Conservation (phyloP, 2,888 invertebrate species). For the Tachina lurida region DNA sequence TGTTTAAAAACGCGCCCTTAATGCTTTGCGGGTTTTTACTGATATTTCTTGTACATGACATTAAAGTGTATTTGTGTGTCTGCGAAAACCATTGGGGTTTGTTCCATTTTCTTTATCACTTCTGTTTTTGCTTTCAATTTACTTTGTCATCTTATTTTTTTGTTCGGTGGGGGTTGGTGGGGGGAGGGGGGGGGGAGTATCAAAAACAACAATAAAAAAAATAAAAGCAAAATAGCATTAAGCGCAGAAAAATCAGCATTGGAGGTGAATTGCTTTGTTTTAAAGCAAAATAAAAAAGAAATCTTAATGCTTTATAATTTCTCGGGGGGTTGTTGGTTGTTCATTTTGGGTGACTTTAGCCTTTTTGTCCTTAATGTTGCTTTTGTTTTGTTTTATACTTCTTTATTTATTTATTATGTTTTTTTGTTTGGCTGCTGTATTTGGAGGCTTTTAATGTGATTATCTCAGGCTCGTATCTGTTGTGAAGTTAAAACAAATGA, state of each 20-base stretch:
- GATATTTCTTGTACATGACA: conserved; percentile 60
- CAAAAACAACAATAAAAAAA: conserved; percentile 18
- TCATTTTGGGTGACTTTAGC: conserved; percentile 53
- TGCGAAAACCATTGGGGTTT: conserved; percentile 67
- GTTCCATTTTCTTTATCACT: conserved; percentile 56
- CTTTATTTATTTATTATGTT: not conserved
- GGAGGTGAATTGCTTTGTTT: conserved; percentile 67
- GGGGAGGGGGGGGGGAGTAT: not conserved
- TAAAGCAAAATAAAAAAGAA: not conserved
- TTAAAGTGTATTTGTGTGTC: conserved; percentile 48
- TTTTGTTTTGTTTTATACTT: conserved; percentile 7
- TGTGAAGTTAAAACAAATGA: conserved; percentile 66
- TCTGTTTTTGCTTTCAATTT: conserved; percentile 42
- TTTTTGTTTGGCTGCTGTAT: conserved; percentile 17
- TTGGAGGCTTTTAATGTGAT: conserved; percentile 70
- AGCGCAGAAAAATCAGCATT: conserved; percentile 45
- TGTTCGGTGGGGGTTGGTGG: too few relatives aligned
- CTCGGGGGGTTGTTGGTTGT: conserved; percentile 59
- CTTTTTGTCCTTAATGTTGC: conserved; percentile 25
- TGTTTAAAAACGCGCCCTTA: conserved; percentile 72
- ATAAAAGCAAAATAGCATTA: conserved; percentile 26
- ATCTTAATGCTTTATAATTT: conserved; percentile 10
- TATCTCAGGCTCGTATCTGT: conserved; percentile 61
- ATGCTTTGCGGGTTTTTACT: conserved; percentile 70
- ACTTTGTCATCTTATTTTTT: conserved; percentile 59